These are phyloP conservation scores for Coreius guichenoti DNA, from an alignment of 2,797 vertebrate genomes.

Conservation along the genomic window DNA sequence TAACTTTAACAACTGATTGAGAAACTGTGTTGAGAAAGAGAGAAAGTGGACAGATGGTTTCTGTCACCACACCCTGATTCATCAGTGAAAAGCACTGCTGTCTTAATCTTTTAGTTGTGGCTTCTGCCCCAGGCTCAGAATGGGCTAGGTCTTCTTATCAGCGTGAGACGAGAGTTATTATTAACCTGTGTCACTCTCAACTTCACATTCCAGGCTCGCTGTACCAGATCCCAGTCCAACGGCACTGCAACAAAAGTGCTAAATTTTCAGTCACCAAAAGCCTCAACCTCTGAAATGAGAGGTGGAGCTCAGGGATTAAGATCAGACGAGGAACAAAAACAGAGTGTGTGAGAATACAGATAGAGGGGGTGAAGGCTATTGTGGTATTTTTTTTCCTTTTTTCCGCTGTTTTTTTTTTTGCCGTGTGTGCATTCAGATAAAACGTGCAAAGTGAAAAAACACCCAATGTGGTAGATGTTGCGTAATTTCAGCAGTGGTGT, in stretches of 20 bases:
- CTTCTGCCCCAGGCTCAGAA: not conserved
- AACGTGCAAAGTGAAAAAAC: not conserved
- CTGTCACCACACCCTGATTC: constrained; percentile 13
- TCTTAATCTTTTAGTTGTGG: not conserved
- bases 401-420: too few relatives aligned
- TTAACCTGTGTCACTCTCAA: constrained; percentile 12
- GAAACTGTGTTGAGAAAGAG: not conserved
- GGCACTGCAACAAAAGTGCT: not conserved
- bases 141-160: constrained; percentile 29
- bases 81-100: not conserved
- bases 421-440: not conserved
- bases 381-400: too few relatives aligned
- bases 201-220: constrained; percentile 30
- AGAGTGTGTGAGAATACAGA: not conserved
- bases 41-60: not conserved
- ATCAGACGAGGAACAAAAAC: not conserved
- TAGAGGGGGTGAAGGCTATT: not conserved
- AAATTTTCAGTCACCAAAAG: not conserved
- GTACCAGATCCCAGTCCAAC: not conserved
- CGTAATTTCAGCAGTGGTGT: too few relatives aligned
- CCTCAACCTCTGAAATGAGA: not conserved
- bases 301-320: not conserved
- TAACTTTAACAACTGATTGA: not conserved
- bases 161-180: constrained; percentile 3
- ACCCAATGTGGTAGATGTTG: not conserved